Evolutionary conservation across 1,140 invertebrate species (phyloP).

Genomic region (Chironomus tepperi): DNA sequence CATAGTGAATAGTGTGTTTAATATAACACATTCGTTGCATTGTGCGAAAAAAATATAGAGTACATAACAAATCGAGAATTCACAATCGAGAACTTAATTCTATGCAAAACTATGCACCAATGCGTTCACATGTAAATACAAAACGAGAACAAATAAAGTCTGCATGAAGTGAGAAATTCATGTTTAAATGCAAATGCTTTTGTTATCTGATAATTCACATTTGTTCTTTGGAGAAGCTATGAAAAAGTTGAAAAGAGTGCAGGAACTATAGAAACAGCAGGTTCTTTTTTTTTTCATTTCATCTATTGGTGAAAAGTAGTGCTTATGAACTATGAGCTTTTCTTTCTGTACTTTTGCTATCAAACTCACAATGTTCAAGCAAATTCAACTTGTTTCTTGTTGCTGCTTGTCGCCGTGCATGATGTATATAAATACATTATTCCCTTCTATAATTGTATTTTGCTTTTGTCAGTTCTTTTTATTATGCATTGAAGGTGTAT

Average conservation of each 20-base stretch:
- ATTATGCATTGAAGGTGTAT: no score
- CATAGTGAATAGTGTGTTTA: neutral
- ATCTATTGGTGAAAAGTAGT: neutral
- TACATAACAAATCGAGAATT: constrained; percentile 8
- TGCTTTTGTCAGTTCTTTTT: no score
- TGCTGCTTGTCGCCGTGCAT: neutral
- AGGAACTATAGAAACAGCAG: neutral
- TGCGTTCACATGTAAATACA: constrained; percentile 22
- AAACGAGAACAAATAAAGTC: constrained; percentile 20
- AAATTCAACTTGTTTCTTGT: neutral
- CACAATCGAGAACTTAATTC: constrained; percentile 13
- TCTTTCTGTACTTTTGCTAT: neutral
- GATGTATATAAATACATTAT: neutral
- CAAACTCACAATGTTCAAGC: neutral
- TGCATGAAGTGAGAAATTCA: constrained; percentile 20
- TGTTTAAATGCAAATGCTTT: constrained; percentile 7
- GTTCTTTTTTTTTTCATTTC: neutral
- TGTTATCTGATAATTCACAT: constrained; percentile 17
- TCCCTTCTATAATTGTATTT: no score
- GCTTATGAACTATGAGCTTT: constrained; percentile 12
- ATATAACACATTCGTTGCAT: neutral
- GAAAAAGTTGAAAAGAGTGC: neutral
- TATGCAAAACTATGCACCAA: constrained; percentile 22
- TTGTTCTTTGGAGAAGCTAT: neutral
- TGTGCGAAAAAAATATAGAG: neutral